phyloP scores from a whole-genome alignment of 2,888 invertebrate species.

The Myathropa florea region DNA sequence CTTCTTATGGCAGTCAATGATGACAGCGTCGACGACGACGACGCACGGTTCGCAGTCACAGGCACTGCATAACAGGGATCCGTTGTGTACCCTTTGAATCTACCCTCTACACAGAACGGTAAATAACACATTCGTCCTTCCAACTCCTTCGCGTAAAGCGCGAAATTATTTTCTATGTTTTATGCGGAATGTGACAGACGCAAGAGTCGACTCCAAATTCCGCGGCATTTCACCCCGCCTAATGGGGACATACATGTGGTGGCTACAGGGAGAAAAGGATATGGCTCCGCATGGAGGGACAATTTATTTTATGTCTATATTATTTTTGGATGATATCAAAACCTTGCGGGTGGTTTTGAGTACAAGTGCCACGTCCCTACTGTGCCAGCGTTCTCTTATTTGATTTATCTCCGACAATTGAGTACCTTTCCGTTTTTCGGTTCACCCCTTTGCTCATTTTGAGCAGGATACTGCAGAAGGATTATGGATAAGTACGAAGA shows the following conservation, averaged over 20 bases:
- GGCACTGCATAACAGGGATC: not conserved
- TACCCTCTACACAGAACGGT: not conserved
- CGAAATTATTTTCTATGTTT: slow-evolving; percentile 57
- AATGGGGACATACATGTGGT: not conserved
- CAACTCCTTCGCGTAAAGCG: slow-evolving; percentile 48
- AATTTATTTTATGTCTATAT: slow-evolving; percentile 53
- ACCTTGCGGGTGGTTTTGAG: slow-evolving; percentile 17
- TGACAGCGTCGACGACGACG: slow-evolving; percentile 11
- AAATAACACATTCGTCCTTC: slow-evolving; percentile 39
- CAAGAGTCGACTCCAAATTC: not conserved
- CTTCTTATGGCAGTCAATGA: slow-evolving; percentile 69
- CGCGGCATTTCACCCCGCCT: not conserved
- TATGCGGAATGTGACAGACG: slow-evolving; percentile 49
- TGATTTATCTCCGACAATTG: slow-evolving; percentile 60
- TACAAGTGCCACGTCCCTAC: not conserved
- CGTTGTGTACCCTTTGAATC: not conserved
- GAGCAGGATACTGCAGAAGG: slow-evolving; percentile 19
- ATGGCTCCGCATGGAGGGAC: slow-evolving; percentile 2
- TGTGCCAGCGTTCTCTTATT: slow-evolving; percentile 29
- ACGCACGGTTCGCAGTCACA: not conserved
- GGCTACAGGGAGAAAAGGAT: not conserved
- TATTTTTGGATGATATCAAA: slow-evolving; percentile 23
- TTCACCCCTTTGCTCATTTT: slow-evolving; percentile 26
- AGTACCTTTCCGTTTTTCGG: slow-evolving; percentile 12
- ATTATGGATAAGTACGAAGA: slow-evolving; percentile 40